These are phyloP conservation scores for Brenthis hecate DNA, from an alignment of 2,888 invertebrate genomes.

Conservation along the genomic window DNA sequence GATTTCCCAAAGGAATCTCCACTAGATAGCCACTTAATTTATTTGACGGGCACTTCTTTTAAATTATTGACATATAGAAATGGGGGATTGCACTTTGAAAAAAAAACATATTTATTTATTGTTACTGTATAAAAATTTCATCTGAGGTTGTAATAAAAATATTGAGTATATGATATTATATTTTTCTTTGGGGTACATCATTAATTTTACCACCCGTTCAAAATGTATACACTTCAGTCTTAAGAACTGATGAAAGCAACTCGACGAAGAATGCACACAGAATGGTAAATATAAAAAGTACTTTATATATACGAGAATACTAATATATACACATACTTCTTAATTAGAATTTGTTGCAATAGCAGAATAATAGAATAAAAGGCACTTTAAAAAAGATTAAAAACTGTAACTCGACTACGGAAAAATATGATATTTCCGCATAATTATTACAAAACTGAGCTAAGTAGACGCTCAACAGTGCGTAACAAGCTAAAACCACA, in stretches of 20 bases:
- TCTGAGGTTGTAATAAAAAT: background rate
- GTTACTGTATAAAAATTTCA: background rate
- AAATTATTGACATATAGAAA: slow-evolving; percentile 33
- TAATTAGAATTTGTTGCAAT: too few species aligned
- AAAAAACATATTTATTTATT: slow-evolving; percentile 2
- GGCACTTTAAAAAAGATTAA: too few species aligned
- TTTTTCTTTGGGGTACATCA: too few species aligned
- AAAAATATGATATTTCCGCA: background rate
- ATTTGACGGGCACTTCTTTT: slow-evolving; percentile 27
- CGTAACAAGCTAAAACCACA: slow-evolving; percentile 26
- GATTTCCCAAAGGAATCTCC: slow-evolving; percentile 34
- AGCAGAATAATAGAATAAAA: too few species aligned
- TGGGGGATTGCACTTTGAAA: background rate
- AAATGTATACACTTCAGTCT: too few species aligned
- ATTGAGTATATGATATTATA: too few species aligned
- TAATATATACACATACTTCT: too few species aligned
- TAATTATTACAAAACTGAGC: background rate
- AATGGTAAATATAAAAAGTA: too few species aligned
- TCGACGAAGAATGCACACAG: too few species aligned
- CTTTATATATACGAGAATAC: too few species aligned
- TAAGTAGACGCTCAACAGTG: slow-evolving; percentile 20
- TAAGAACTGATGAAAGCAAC: background rate
- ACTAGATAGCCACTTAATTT: slow-evolving; percentile 23
- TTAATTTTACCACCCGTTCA: too few species aligned
- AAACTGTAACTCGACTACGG: too few species aligned